These are phyloP conservation scores for Garrulus glandarius DNA, from an alignment of 2,797 vertebrate genomes.

Conservation along the genomic window DNA sequence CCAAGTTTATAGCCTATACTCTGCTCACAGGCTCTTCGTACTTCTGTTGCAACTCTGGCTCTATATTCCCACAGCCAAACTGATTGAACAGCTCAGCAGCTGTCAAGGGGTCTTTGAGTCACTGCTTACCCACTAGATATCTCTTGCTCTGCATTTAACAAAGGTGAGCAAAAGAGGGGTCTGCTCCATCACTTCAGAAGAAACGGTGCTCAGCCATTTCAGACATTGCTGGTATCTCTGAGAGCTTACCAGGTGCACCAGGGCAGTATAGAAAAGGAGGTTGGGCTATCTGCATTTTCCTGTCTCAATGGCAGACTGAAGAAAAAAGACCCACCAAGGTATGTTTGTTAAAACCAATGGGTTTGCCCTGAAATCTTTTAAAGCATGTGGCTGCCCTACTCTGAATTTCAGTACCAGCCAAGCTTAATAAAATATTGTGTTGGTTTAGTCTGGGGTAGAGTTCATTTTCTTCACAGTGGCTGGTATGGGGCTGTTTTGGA, in stretches of 20 bases:
- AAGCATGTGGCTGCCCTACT: neutral
- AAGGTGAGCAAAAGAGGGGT: neutral
- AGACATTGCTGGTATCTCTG: neutral
- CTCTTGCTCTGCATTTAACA: neutral
- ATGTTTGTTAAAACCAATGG: neutral
- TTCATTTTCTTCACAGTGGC: neutral
- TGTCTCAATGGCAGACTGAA: neutral
- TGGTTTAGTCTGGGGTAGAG: neutral
- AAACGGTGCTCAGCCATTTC: neutral
- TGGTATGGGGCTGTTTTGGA: neutral
- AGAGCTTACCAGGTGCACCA: neutral
- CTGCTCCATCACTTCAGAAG: neutral
- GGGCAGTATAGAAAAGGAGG: neutral
- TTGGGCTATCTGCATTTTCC: neutral
- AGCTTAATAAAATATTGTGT: neutral
- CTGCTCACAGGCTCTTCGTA: neutral
- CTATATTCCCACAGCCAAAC: neutral
- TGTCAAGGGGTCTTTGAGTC: neutral
- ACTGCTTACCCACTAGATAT: neutral
- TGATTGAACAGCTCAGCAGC: neutral
- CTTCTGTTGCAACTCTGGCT: neutral
- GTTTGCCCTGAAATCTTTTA: neutral
- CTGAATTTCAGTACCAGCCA: neutral
- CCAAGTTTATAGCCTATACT: neutral
- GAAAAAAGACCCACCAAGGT: fast-evolving